Evolutionary conservation across 2,888 invertebrate species (phyloP), one percentile per base, ranked within the genome.

Genomic region (Petrolisthes manimaculis): DNA sequence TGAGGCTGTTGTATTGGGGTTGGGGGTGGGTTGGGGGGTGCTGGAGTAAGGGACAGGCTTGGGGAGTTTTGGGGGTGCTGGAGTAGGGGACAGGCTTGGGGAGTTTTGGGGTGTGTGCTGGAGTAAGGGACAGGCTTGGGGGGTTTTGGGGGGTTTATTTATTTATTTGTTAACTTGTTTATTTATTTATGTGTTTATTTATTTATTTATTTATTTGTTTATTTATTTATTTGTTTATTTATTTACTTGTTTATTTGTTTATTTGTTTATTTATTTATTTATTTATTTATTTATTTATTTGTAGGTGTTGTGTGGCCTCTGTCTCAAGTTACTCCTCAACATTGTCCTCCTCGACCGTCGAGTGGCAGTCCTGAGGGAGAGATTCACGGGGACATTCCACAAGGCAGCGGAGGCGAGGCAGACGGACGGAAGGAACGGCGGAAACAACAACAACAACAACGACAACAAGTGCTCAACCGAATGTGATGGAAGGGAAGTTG

Each of bases 281-380:
- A 14, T 61, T 61, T 3, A 14, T 1, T 61, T 61, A 14, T 61
- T 61, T 3, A 14, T 1, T 61, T 61, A 14, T 61, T 18, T 9
- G 61, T 61, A 82, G 69, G 37, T 69, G 51, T 6, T 82, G 37
- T 82, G 82, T 53, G 67, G 37, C 75, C 54, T 21, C 24, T 86
- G 86, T 37, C 67, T 86, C 3, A 75, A 75, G 5, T 61, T 82
- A 51, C 56, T 86, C 21, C 77, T 86, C 37, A 82, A 61, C 51
- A 86, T 86, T 75, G 67, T 82, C 37, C 54, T 82, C 69, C 77
- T 86, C 8, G 86, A 86, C 53, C 82, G 67, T 8, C 55, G 77
- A 24, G 18, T 86, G 51, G 54, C 61, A 18, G 14, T 54, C 12
- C 80, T 86, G n/a, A 75, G 55, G 77, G 53, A 82, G 9, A 82